These are phyloP conservation scores for Mechanitis mazaeus DNA, from an alignment of 2,888 invertebrate genomes.

Conservation along the genomic window DNA sequence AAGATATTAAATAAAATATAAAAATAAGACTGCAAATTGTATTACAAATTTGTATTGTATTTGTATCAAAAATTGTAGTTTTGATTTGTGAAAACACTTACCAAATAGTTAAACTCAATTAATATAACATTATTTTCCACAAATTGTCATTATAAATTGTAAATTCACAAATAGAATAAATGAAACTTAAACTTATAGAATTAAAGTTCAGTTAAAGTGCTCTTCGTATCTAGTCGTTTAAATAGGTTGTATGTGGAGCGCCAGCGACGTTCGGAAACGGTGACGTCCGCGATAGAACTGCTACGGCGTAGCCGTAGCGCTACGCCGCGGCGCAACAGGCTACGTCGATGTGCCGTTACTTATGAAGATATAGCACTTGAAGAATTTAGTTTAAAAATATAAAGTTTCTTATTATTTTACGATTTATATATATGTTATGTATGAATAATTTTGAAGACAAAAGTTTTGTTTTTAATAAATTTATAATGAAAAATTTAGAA, in stretches of 20 bases:
- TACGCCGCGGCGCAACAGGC: slow-evolving; percentile 67
- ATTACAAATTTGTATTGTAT: too few relatives aligned
- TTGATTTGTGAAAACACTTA: slow-evolving; percentile 10
- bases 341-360: slow-evolving; percentile 28
- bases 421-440: too few relatives aligned
- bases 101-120: slow-evolving; percentile 18
- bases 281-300: slow-evolving; percentile 62
- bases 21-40: too few relatives aligned
- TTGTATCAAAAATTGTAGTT: too few relatives aligned
- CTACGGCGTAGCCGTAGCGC: slow-evolving; percentile 51
- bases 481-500: too few relatives aligned
- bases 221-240: slow-evolving; percentile 11
- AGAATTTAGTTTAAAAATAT: too few relatives aligned
- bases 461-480: too few relatives aligned
- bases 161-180: slow-evolving; percentile 10
- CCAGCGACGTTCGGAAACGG: slow-evolving; percentile 58
- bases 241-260: slow-evolving; percentile 30
- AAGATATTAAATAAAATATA: too few relatives aligned
- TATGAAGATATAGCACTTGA: slow-evolving; percentile 1
- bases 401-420: too few relatives aligned
- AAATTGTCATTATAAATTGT: slow-evolving; percentile 10
- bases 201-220: slow-evolving; percentile 19
- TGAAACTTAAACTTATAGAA: slow-evolving; percentile 18
- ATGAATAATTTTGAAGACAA: too few relatives aligned
- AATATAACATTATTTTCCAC: slow-evolving; percentile 11